These are phyloP conservation scores for Hybognathus amarus DNA, from an alignment of 2,797 vertebrate genomes.

Conservation along the genomic window DNA sequence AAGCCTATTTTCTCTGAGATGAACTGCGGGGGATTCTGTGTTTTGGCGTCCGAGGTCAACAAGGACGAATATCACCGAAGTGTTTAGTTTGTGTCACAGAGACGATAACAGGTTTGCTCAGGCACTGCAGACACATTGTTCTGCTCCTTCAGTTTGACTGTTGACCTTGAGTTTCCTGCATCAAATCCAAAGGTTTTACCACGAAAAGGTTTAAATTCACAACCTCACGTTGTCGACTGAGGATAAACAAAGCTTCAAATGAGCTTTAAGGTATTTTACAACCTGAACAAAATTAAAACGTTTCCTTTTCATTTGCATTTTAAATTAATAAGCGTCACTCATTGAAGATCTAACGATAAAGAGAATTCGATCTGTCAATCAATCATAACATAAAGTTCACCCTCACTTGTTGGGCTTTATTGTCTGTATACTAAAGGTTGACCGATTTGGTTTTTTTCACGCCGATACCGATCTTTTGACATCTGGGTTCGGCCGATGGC, in stretches of 20 bases:
- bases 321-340: not conserved
- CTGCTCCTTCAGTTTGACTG: not conserved
- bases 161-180: conserved; percentile 8
- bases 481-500: too few species aligned
- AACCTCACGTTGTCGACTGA: not conserved
- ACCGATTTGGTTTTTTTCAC: too few species aligned
- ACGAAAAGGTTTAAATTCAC: not conserved
- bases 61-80: not conserved
- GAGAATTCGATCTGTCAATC: not conserved
- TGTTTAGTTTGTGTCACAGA: not conserved
- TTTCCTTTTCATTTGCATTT: not conserved
- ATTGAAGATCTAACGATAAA: not conserved
- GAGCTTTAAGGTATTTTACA: not conserved
- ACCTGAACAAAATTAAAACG: not conserved
- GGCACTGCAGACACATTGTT: not conserved
- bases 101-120: conserved; percentile 27
- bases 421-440: too few species aligned
- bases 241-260: not conserved
- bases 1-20: conserved; percentile 2
- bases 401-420: not conserved
- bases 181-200: not conserved
- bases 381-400: not conserved
- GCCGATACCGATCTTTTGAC: too few species aligned
- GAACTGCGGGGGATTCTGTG: not conserved
- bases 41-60: not conserved